Base-by-base conservation (phyloP, 2,113 vertebrate species). In the Megaceryle maxima region DNA sequence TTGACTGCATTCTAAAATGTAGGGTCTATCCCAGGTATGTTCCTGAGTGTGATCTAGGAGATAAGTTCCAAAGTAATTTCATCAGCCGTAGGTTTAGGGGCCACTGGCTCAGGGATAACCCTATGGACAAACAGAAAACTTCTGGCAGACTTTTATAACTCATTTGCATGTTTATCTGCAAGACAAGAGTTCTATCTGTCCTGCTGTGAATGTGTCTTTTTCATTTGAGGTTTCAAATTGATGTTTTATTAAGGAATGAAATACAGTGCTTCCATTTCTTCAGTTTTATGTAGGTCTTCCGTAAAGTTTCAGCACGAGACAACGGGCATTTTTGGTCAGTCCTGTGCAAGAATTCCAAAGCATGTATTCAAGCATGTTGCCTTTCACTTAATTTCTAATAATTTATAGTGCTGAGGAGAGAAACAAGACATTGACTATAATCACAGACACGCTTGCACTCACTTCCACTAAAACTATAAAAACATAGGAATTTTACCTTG, bases 211-310 rank as follows among this genome's bases (percentile, higher is more conserved):
- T 3, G 4, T 21, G 19, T 16, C 28, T 56, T 75, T 87, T 70
- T 56, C 33, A 62, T 67, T 46, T 76, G 57, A 41, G 8, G 6
- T 46, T 84, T 81, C 67, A 62, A 59, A 69, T 25, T 25, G 12
- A 48, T 43, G 31, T 55, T 88, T 85, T 28, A 44, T 78, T 85
- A 85, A 60, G 55, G 26, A 74, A 83, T 60, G 50, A 64, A 74
- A 60, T 44, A 28, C 11, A 73, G 26, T 64, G 11, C 37, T 91
- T 82, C 55, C 7, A 59, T 53, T 82, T 74, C 66, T 91, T 29
- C 25, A 12, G 17, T 59, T 83, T 80, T 66, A 31, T 0, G 0
- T 31, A 70, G 26, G 19, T 8, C 19, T 83, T 79, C 24, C 62
- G 31, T 50, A 22, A 75, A 20, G 15, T 35, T 83, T 69, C 26